Evolutionary conservation across 2,888 invertebrate genomes (phyloP), one percentile per base, ranked within the genome.

Genomic region (Cylloceria caligata): DNA sequence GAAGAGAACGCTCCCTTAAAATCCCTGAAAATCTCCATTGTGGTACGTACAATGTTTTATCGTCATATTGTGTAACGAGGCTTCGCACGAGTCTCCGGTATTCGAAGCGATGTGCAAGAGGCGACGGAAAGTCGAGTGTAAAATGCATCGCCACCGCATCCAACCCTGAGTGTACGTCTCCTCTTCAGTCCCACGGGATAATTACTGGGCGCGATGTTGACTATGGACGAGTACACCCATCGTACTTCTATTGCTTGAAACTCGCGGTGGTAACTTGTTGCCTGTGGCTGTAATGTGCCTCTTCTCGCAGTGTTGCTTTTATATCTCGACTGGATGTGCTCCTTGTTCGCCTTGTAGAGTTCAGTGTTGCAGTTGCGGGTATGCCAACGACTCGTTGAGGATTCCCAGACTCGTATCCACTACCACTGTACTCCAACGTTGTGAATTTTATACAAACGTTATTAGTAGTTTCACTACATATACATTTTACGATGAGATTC

Each of bases 101-200:
- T 49, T 67, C 49, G 55, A 55, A 30, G 45, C 45, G 36, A 9
- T 27, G 27, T 13, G 19, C 30, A 57, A 55, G 65, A 65, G 74
- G 45, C 80, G 47, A 75, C 39, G 69, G n/a, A 57, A 75, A 45
- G 80, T 71, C 69, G 77, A 57, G 27, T 64, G 69, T 62, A 74
- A 74, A 77, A 78, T 69, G 69, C 73, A 42, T 79, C 69, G 68
- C 39, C 21, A 24, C 45, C 45, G 16, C 19, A 49, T 49, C 49
- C 49, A 49, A 21, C 19, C 49, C 49, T 7, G 16, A 45, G 45
- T 45, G 49, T 11, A 7, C 64, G 67, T 79, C 75, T 79, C n/a
- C n/a, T n/a, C 72, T 73, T 72, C 75, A 82, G 82, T 82, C 82
- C 75, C 82, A 79, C 82, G 79, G 79, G 79, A 79, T 82, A 82